Evolutionary conservation across 1,140 invertebrate genomes (phyloP).

Genomic region (Heliconius congener): DNA sequence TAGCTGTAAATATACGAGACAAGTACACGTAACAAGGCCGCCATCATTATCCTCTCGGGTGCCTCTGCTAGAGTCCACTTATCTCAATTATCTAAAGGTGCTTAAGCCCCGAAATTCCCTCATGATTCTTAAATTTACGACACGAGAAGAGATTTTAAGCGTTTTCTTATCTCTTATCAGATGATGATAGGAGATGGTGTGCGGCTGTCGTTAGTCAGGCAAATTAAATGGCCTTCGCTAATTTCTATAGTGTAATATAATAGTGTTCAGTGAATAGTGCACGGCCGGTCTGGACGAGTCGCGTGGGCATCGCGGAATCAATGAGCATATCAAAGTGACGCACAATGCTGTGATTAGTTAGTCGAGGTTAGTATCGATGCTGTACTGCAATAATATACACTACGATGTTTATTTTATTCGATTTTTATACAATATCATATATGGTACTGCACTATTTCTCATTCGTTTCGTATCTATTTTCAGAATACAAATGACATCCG

Average conservation of each 20-base stretch:
- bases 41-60: constrained; percentile 55
- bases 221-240: not conserved
- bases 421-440: not conserved
- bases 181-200: constrained; percentile 59
- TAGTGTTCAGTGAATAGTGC: constrained; percentile 9
- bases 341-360: constrained; percentile 50
- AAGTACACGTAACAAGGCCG: constrained; percentile 36
- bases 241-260: constrained; percentile 14
- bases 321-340: constrained; percentile 51
- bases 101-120: constrained; percentile 76
- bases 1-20: constrained; percentile 30
- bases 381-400: not conserved
- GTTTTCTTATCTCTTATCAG: constrained; percentile 74
- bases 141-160: constrained; percentile 72
- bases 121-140: constrained; percentile 75
- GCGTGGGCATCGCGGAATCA: constrained; percentile 40
- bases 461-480: constrained; percentile 37
- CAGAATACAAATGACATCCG: constrained; percentile 69
- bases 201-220: constrained; percentile 48
- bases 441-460: not conserved
- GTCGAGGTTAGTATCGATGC: constrained; percentile 46
- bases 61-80: constrained; percentile 61
- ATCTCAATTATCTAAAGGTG: constrained; percentile 79
- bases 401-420: not conserved
- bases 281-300: not conserved